Evolutionary conservation across 2,797 vertebrate genomes (phyloP), one percentile per base, ranked within the genome.

Genomic region (Gadopsis marmoratus): DNA sequence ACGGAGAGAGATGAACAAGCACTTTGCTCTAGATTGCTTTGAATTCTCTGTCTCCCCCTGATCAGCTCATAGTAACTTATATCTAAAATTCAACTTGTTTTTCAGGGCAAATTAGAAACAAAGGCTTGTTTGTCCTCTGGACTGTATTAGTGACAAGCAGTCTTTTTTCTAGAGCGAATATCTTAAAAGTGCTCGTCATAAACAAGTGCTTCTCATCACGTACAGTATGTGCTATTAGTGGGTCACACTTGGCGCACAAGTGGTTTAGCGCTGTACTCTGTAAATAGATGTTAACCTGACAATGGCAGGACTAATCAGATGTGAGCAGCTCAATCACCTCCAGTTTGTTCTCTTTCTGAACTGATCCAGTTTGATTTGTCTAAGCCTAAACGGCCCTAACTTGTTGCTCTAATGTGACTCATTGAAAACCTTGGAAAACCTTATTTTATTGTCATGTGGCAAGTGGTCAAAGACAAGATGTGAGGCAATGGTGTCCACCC

Each of bases 281-380:
- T 78, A 81, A 91, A 85, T 77, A 81, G 83, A 89, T 72, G 76
- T 87, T 88, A 92, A 90, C 83, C 83, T 88, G 88, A 88, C 86
- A 84, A 88, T 79, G 79, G 84, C 56, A 86, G 82, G 75, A 78
- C 82, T 89, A 86, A 92, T 87, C 70, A 83, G 82, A 91, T 88
- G 85, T 71, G 85, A 73, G 74, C 58, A 74, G 78, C 76, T 84
- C 35, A 65, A 70, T 83, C 69, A 74, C 73, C 65, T 83, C 33
- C 47, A 77, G 59, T 85, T 82, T 84, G 62, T 35, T 78, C 33
- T 63, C 60, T 53, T 74, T 39, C 35, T 73, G n/a, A 71, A 47
- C 12, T 51, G 54, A 76, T 61, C 23, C 19, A 76, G 7, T 48
- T 7, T 35, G 4, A 35, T 63, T 74, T 76, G 65, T 33, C 35